Evolutionary conservation across 2,888 invertebrate genomes (phyloP).

Genomic region (Philopedon plagiatum): DNA sequence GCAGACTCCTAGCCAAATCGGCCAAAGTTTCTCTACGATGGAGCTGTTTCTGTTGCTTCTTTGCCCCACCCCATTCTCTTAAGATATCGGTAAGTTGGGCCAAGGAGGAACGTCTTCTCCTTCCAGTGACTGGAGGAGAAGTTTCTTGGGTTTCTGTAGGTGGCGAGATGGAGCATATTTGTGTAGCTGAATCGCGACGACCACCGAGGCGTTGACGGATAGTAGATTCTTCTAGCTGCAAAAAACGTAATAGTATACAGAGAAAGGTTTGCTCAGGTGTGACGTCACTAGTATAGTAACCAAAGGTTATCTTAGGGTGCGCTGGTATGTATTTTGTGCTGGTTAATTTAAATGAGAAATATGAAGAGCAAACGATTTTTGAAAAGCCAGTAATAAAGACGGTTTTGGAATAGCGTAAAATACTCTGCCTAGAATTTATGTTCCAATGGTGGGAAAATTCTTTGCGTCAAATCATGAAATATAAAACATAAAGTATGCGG

Average conservation of each 20-base stretch:
- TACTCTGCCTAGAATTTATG: too few species aligned
- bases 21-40: constrained; percentile 90
- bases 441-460: too few species aligned
- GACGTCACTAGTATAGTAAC: too few species aligned
- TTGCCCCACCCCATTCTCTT: constrained; percentile 86
- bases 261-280: too few species aligned
- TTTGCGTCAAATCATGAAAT: too few species aligned
- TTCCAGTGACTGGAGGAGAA: constrained; percentile 77
- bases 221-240: constrained; percentile 83
- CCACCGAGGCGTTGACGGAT: constrained; percentile 88
- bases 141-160: constrained; percentile 81
- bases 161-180: constrained; percentile 88
- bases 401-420: too few species aligned
- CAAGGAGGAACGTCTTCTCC: constrained; percentile 73
- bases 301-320: too few species aligned
- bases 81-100: constrained; percentile 92
- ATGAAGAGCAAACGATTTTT: too few species aligned
- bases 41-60: constrained; percentile 76
- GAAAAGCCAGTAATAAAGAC: too few species aligned
- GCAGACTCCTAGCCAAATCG: constrained; percentile 87
- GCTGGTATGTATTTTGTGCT: too few species aligned
- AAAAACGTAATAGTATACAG: background rate
- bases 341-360: too few species aligned
- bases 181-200: constrained; percentile 91
- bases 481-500: too few species aligned